Base-by-base conservation (phyloP, 2,888 invertebrate species). In the Dolichomitus sp. region DNA sequence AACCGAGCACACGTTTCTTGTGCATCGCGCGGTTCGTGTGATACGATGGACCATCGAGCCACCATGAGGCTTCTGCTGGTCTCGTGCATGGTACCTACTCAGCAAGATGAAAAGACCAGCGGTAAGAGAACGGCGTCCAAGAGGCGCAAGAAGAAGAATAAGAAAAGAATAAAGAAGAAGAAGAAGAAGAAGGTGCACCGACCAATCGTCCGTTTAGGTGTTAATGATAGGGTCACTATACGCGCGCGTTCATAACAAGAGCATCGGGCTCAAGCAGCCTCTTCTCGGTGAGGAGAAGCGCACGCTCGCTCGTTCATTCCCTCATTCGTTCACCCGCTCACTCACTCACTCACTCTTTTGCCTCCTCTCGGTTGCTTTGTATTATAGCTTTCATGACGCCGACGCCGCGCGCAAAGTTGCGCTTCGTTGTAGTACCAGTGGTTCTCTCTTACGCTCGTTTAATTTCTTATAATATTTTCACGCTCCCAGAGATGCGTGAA, bases 221-320 rank as follows among this genome's bases (percentile, higher is more conserved):
- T 90, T 92, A 92, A 92, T 92, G 91, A 91, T 91, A 90, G 91
- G 90, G 89, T 91, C 90, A 90, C 90, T 89, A 86, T 73, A 83
- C 86, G 85, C 85, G 87, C 85, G 84, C 86, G 85, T 88, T 88
- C 86, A 86, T 90, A 92, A 92, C 90, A 87, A 92, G 91, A 91
- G 87, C 86, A 86, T 48, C 59, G 65, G 5, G 42, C 59, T n/a
- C 61, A 61, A 61, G 42, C 45, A 50, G 52, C 72, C 61, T 73
- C 72, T 63, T 69, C 50, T 81, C 63, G 61, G 50, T 68, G 63
- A 76, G 70, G 65, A 57, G 59, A 79, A 70, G 85, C 70, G 68
- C 80, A 69, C 77, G 80, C 81, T 84, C 79, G 66, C 50, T 68
- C 76, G 81, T 81, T 81, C 77, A 69, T 77, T 73, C 73, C 68